Conservation (phyloP, 2,113 vertebrate species). For the Erinaceus europaeus region DNA sequence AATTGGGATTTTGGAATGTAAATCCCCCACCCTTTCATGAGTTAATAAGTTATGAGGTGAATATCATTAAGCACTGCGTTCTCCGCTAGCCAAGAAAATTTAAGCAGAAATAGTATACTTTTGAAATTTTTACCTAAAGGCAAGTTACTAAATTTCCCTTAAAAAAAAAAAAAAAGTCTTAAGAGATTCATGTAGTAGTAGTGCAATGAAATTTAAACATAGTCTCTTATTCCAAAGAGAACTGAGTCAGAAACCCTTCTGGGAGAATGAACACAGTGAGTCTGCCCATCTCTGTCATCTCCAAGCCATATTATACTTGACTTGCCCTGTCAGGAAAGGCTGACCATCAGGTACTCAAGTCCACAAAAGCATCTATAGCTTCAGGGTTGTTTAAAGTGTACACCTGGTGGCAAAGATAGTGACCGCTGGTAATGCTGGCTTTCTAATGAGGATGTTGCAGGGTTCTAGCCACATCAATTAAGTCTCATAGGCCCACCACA, state of each 20-base stretch:
- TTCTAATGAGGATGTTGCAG: no score
- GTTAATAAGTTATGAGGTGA: conserved; percentile 41
- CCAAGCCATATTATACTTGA: not conserved
- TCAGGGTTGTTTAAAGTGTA: not conserved
- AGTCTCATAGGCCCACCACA: not conserved
- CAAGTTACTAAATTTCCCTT: not conserved
- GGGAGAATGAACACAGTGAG: not conserved
- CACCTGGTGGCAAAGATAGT: not conserved
- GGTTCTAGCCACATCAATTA: not conserved
- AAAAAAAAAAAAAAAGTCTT: not conserved
- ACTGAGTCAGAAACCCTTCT: no score
- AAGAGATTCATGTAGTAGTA: not conserved
- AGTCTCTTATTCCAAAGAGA: not conserved
- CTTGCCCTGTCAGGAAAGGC: not conserved
- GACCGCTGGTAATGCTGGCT: not conserved
- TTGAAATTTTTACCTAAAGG: conserved; percentile 46
- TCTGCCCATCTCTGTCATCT: not conserved
- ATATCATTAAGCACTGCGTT: conserved; percentile 43
- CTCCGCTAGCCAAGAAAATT: conserved; percentile 6
- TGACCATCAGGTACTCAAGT: not conserved
- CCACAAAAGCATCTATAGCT: not conserved
- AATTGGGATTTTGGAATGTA: conserved; percentile 58
- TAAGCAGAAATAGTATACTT: conserved; percentile 44
- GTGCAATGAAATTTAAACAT: not conserved
- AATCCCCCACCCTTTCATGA: conserved; percentile 44